These are phyloP conservation scores for Dendroctonus valens DNA, from an alignment of 1,140 invertebrate species.

Conservation along the genomic window DNA sequence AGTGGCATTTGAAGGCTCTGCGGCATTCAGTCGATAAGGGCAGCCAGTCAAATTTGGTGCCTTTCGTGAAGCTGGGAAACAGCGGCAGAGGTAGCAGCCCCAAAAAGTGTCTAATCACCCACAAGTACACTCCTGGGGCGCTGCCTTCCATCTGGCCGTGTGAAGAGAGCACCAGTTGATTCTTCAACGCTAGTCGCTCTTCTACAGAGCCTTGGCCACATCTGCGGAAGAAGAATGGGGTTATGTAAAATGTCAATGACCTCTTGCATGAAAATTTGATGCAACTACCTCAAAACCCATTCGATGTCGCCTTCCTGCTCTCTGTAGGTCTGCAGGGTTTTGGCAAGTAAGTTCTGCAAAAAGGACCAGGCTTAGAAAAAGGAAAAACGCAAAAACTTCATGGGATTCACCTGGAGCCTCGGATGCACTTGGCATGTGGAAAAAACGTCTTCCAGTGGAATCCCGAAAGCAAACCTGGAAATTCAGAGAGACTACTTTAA, in stretches of 20 bases:
- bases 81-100: constrained; percentile 36
- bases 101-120: constrained; percentile 37
- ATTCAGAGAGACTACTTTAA: neutral
- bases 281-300: too few species aligned
- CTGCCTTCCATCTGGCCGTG: neutral
- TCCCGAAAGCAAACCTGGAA: constrained; percentile 39
- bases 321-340: too few species aligned
- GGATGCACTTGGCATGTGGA: constrained; percentile 31
- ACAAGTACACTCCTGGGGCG: constrained; percentile 30
- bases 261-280: too few species aligned
- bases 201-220: constrained; percentile 20
- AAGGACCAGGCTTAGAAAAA: too few species aligned
- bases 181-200: constrained; percentile 26
- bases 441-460: constrained; percentile 40
- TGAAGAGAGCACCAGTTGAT: constrained; percentile 20
- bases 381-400: too few species aligned
- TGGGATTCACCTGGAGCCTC: constrained; percentile 28
- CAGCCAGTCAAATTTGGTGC: constrained; percentile 26
- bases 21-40: constrained; percentile 24
- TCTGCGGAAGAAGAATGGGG: too few species aligned
- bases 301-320: too few species aligned
- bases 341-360: too few species aligned
- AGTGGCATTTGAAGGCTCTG: neutral
- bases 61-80: constrained; percentile 30
- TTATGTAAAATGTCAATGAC: too few species aligned